phyloP scores from a whole-genome alignment of 1,140 invertebrate genomes.

The Samia ricini region DNA sequence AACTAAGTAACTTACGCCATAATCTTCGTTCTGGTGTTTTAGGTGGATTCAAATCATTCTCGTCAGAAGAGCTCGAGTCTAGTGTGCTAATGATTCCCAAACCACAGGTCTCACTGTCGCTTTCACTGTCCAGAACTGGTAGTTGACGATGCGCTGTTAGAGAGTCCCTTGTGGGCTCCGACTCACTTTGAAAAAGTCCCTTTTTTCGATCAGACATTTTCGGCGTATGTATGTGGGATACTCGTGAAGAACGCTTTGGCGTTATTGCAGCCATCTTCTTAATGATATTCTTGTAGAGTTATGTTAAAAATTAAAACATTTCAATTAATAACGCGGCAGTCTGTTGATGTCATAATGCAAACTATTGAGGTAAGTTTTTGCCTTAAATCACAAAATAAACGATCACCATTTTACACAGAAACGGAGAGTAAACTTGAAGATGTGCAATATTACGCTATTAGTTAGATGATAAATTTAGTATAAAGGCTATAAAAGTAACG shows the following conservation, averaged over 20 bases:
- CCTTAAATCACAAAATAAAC: background rate
- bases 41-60: slow-evolving; percentile 52
- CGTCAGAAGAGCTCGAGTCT: slow-evolving; percentile 67
- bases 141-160: slow-evolving; percentile 58
- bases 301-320: slow-evolving; percentile 2
- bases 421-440: background rate
- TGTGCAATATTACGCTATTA: background rate
- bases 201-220: slow-evolving; percentile 74
- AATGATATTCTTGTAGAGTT: slow-evolving; percentile 3
- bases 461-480: background rate
- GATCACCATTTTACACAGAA: background rate
- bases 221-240: slow-evolving; percentile 60
- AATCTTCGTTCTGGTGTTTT: slow-evolving; percentile 55
- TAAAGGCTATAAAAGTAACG: slow-evolving; percentile 22
- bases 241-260: slow-evolving; percentile 55
- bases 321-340: slow-evolving; percentile 7
- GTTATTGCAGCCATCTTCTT: slow-evolving; percentile 58
- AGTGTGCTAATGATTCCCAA: slow-evolving; percentile 68
- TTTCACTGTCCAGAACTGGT: slow-evolving; percentile 65
- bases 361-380: background rate
- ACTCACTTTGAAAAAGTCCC: slow-evolving; percentile 57
- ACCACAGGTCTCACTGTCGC: slow-evolving; percentile 66
- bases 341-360: background rate
- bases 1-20: slow-evolving; percentile 54
- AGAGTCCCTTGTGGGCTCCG: slow-evolving; percentile 43